These are phyloP conservation scores for Pachyrhynchus sulphureomaculatus DNA, from an alignment of 1,140 invertebrate species.

Conservation along the genomic window DNA sequence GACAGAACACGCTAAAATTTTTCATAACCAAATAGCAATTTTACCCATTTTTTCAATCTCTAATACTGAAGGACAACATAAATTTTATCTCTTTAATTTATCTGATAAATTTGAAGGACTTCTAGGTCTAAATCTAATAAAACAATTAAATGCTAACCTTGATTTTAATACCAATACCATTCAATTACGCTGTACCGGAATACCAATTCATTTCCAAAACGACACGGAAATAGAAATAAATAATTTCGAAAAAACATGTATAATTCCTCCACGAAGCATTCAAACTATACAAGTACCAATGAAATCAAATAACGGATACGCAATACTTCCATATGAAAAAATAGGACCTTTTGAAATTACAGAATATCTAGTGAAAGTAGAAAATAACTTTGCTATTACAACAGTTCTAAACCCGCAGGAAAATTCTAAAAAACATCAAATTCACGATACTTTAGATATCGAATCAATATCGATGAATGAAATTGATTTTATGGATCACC, in stretches of 20 bases:
- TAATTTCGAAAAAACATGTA: no score
- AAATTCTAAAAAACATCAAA: constrained; percentile 13
- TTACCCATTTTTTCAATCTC: constrained; percentile 15
- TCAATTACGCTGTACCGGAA: no score
- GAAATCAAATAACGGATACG: no score
- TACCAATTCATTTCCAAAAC: no score
- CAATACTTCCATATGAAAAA: no score
- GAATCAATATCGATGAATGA: constrained; percentile 15
- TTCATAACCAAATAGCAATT: constrained; percentile 17
- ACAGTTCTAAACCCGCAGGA: constrained; percentile 18
- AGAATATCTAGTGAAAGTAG: constrained; percentile 20
- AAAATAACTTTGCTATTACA: constrained; percentile 14
- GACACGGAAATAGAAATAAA: no score
- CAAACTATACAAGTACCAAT: no score
- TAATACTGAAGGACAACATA: constrained; percentile 1
- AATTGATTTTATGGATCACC: constrained; percentile 12
- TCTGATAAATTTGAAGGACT: constrained; percentile 15
- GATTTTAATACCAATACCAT: background rate
- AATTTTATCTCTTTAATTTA: no score
- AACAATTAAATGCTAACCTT: no score
- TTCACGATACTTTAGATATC: constrained; percentile 6
- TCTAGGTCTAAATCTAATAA: no score
- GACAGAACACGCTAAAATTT: constrained; percentile 18
- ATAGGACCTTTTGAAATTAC: constrained; percentile 14
- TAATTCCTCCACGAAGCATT: no score